Evolutionary conservation across 2,797 vertebrate species (phyloP).

Genomic region (Synaphobranchus kaupii): DNA sequence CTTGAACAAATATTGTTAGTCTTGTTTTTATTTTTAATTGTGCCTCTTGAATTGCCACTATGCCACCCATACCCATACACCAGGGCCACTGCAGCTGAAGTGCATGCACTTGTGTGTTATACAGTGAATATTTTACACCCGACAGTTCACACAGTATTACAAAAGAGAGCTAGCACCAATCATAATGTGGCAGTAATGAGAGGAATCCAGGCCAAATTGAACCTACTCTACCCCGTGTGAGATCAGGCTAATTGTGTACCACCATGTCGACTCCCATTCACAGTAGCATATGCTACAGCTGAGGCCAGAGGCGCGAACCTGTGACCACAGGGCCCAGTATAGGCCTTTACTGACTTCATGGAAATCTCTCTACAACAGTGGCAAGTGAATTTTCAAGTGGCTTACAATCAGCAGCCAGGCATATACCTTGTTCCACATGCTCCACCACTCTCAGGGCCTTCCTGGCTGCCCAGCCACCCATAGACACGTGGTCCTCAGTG

Average conservation of each 20-base stretch:
- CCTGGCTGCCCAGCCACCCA: conserved; percentile 97
- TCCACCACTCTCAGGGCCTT: conserved; percentile 94
- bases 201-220: not conserved
- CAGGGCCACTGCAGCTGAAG: not conserved
- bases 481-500: conserved; percentile 96
- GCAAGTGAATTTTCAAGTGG: not conserved
- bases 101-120: not conserved
- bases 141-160: not conserved
- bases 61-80: not conserved
- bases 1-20: not conserved
- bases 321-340: not conserved
- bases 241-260: not conserved
- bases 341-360: not conserved
- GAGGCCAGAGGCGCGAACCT: not conserved
- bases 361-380: not conserved
- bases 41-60: not conserved
- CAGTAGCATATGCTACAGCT: not conserved
- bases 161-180: not conserved
- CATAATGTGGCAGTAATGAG: not conserved
- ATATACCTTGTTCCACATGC: conserved; percentile 92
- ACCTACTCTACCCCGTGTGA: not conserved
- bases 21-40: not conserved
- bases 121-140: not conserved
- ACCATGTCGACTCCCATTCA: not conserved
- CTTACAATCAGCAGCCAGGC: not conserved